Conservation (phyloP, 2,888 invertebrate species). For the Epistrophe eligans region DNA sequence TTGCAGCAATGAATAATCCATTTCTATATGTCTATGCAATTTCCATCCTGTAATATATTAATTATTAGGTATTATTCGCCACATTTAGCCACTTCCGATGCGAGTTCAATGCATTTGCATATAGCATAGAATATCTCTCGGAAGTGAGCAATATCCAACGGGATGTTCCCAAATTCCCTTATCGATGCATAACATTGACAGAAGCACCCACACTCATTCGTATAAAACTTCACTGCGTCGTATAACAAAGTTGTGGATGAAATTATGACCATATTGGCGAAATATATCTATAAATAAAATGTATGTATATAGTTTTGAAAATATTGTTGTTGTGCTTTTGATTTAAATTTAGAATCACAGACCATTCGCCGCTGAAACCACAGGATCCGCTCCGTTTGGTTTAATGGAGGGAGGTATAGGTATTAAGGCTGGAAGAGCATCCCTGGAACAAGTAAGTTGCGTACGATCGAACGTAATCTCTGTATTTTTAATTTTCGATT, state of each 20-base stretch:
- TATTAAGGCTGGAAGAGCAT: neutral
- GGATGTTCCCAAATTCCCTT: slow-evolving; percentile 24
- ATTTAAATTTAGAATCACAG: slow-evolving; percentile 10
- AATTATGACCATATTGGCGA: slow-evolving; percentile 37
- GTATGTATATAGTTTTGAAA: slow-evolving; percentile 23
- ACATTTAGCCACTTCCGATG: slow-evolving; percentile 51
- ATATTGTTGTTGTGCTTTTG: slow-evolving; percentile 24
- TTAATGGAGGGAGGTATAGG: neutral
- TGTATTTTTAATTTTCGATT: neutral
- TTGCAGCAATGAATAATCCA: slow-evolving; percentile 28
- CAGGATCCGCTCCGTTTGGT: slow-evolving; percentile 42
- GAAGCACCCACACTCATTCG: neutral
- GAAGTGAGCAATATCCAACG: slow-evolving; percentile 45
- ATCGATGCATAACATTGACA: slow-evolving; percentile 39
- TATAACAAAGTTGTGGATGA: neutral
- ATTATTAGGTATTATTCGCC: slow-evolving; percentile 42
- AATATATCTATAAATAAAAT: slow-evolving; percentile 22
- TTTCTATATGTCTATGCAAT: slow-evolving; percentile 7
- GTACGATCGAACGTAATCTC: slow-evolving; percentile 32
- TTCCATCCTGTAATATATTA: slow-evolving; percentile 32
- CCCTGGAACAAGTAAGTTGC: neutral
- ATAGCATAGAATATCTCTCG: slow-evolving; percentile 34
- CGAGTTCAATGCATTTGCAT: slow-evolving; percentile 45
- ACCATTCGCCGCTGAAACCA: slow-evolving; percentile 19
- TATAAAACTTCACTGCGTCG: neutral